Evolutionary conservation across 2,113 vertebrate species (phyloP).

Genomic region (Hoplias malabaricus): DNA sequence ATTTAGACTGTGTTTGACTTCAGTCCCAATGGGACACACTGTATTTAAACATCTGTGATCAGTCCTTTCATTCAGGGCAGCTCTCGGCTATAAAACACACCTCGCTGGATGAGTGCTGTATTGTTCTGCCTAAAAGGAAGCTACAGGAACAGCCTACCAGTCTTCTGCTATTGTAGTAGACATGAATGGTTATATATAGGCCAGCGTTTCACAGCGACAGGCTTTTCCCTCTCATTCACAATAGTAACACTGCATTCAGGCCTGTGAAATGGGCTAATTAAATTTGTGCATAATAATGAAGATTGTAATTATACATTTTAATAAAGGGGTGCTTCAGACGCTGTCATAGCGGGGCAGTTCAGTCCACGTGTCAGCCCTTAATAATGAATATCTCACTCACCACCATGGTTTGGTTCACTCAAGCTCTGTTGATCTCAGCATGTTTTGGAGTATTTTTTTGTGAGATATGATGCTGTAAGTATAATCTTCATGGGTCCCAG

Average conservation of each 20-base stretch:
- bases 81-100: slow-evolving; percentile 8
- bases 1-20: slow-evolving; percentile 24
- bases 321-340: neutral
- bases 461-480: slow-evolving; percentile 20
- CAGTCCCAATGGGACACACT: slow-evolving; percentile 5
- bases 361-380: neutral
- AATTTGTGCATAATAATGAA: slow-evolving; percentile 25
- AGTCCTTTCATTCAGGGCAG: slow-evolving; percentile 19
- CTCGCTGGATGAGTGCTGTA: slow-evolving; percentile 3
- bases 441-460: slow-evolving; percentile 24
- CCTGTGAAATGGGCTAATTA: slow-evolving; percentile 7
- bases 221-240: slow-evolving; percentile 14
- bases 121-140: neutral
- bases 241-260: neutral
- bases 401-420: neutral
- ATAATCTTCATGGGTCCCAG: slow-evolving; percentile 30
- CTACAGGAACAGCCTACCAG: neutral
- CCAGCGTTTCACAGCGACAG: neutral
- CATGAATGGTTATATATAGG: neutral
- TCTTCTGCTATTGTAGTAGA: neutral
- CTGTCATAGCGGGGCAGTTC: neutral
- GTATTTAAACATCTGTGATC: slow-evolving; percentile 46
- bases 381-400: neutral
- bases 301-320: slow-evolving; percentile 18
- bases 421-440: neutral